Conservation (phyloP, 2,888 invertebrate genomes). For the Deilephila porcellus region DNA sequence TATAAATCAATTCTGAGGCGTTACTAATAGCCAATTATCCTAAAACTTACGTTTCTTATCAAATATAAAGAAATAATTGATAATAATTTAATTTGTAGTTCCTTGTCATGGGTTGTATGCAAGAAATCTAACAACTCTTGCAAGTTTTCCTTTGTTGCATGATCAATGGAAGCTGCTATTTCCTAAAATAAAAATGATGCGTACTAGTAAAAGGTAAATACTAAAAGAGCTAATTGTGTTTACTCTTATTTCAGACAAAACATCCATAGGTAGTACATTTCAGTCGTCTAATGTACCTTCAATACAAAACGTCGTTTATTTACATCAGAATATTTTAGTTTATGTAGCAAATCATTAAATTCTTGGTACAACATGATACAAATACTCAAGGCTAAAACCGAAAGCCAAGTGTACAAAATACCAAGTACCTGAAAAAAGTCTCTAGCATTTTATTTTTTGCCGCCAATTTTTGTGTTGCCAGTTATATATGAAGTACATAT, state of each 20-base stretch:
- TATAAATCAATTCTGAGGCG: no score
- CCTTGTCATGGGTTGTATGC: conserved; percentile 51
- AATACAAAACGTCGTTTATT: not conserved
- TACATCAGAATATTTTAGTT: conserved; percentile 10
- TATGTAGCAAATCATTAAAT: conserved; percentile 20
- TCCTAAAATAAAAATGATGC: conserved; percentile 44
- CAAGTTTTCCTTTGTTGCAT: conserved; percentile 48
- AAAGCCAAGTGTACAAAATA: no score
- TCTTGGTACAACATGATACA: conserved; percentile 12
- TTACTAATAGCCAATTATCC: conserved; percentile 6
- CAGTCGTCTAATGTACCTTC: conserved; percentile 19
- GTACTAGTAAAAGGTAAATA: no score
- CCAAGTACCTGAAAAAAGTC: no score
- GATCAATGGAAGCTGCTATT: conserved; percentile 39
- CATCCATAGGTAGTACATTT: not conserved
- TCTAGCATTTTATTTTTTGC: no score
- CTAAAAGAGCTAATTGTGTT: not conserved
- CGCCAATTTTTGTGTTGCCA: no score
- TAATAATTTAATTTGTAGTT: conserved; percentile 61
- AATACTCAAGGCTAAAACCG: not conserved
- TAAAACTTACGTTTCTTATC: conserved; percentile 59
- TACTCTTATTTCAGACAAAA: not conserved
- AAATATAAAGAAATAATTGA: conserved; percentile 59
- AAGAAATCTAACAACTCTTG: conserved; percentile 56
- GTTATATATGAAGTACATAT: no score